Base-by-base conservation (phyloP, 2,113 vertebrate species). In the Guaruba guarouba region DNA sequence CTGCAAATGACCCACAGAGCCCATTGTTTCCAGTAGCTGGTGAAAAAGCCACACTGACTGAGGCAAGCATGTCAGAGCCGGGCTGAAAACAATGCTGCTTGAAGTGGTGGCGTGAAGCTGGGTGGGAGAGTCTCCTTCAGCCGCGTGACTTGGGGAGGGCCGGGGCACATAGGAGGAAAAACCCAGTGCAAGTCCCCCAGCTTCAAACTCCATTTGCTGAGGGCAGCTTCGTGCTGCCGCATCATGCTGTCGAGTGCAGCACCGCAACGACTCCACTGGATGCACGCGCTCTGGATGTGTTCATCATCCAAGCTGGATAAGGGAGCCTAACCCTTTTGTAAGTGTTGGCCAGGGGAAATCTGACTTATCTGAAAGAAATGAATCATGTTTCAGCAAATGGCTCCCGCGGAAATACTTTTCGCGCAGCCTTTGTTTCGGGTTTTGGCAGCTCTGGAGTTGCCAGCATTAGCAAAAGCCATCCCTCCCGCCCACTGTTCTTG, bases 381-480 rank as follows among this genome's bases (percentile, higher is more conserved):
- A 94, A 93, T 97, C 91, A 62, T 89, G 86, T 93, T 97, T 89
- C 94, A 92, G 86, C 62, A 12, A 91, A 76, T 17, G 67, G 81
- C 91, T 96, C 94, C 91, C 95, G 89, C 89, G 94, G 93, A 82
- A 96, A 44, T 88, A 84, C 91, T 95, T 96, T 95, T 93, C 91
- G 95, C 95, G 94, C 89, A 94, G 94, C 49, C 94, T 96, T 95
- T 93, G 95, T 94, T 92, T 46, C 2, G 68, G 79, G 49, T 80
- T 96, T 94, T 97, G 96, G 96, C 96, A 90, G 90, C 73, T 63
- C 88, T 20, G 76, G 92, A 93, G 79, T 7, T 95, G 90, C 94
- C 96, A 94, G 91, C 70, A 49, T 95, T 94, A 76, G 84, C 93
- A 96, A 84, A 95, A 89, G 88, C 73, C 4, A 0, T 55, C 39